Conservation (phyloP, 2,797 vertebrate genomes). For the Morelia viridis region DNA sequence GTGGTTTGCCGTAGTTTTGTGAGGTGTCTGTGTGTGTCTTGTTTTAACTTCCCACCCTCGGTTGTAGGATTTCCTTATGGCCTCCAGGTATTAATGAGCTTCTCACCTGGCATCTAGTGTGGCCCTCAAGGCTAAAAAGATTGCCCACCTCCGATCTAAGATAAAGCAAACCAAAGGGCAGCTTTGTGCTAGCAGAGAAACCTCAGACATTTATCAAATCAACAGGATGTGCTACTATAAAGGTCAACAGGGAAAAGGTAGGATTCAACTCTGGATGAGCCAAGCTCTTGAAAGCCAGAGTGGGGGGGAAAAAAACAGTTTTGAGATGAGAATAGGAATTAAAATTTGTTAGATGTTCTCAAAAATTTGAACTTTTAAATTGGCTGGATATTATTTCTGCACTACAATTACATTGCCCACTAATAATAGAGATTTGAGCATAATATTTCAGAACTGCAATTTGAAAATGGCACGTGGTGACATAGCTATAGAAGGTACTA, state of each 20-base stretch:
- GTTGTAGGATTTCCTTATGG: background rate
- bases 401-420: conserved; percentile 10
- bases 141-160: background rate
- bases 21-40: background rate
- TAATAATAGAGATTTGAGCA: conserved; percentile 18
- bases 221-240: background rate
- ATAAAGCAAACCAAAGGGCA: background rate
- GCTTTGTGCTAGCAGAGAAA: background rate
- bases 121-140: background rate
- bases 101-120: background rate
- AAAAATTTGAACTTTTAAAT: background rate
- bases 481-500: conserved; percentile 1
- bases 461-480: conserved; percentile 36
- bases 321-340: background rate
- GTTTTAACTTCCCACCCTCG: background rate
- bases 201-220: background rate
- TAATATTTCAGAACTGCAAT: conserved; percentile 19
- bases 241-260: background rate
- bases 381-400: conserved; percentile 14
- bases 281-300: background rate
- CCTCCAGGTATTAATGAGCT: background rate
- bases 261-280: background rate
- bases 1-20: background rate
- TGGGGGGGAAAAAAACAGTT: background rate
- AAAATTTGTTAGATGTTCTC: conserved; percentile 22